phyloP scores from a whole-genome alignment of 2,797 vertebrate species.

The Mormyrus proboscirostris region DNA sequence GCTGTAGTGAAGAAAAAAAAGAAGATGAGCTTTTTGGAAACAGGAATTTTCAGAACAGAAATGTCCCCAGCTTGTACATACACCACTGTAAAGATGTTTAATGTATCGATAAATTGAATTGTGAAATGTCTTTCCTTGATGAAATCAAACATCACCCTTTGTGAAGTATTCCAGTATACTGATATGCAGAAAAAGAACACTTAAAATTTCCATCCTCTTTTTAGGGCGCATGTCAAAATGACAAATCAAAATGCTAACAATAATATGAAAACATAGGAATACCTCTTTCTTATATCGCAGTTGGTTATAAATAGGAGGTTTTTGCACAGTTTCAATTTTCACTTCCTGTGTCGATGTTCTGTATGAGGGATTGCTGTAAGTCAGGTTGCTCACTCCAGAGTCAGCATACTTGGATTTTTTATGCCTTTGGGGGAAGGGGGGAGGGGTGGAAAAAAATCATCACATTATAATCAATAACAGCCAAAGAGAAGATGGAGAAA shows the following conservation, averaged over 20 bases:
- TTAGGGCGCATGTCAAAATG: background rate
- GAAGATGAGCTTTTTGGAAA: constrained; percentile 12
- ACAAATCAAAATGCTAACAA: background rate
- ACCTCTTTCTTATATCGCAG: constrained; percentile 97
- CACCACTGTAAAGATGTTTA: background rate
- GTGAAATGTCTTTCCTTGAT: background rate
- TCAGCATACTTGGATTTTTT: constrained; percentile 92
- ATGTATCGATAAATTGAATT: background rate
- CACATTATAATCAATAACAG: background rate
- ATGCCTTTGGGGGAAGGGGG: constrained; percentile 60
- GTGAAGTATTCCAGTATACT: background rate
- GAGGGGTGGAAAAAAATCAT: background rate
- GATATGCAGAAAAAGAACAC: background rate
- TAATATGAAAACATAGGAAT: constrained; percentile 15
- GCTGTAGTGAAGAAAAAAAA: constrained; percentile 73
- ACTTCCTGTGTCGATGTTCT: constrained; percentile 95
- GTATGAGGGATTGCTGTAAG: constrained; percentile 96
- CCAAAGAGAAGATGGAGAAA: background rate
- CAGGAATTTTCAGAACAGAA: background rate
- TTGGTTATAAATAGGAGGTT: constrained; percentile 87
- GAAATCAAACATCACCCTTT: background rate
- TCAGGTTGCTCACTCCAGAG: constrained; percentile 83
- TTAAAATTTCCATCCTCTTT: background rate
- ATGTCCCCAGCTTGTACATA: background rate
- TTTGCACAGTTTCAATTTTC: constrained; percentile 87